A percentile compares a stretch with the other conserved stretches of the same genome.
Evolutionary conservation across 2,113 vertebrate genomes (phyloP).

Genomic region (Acanthisitta chloris): DNA sequence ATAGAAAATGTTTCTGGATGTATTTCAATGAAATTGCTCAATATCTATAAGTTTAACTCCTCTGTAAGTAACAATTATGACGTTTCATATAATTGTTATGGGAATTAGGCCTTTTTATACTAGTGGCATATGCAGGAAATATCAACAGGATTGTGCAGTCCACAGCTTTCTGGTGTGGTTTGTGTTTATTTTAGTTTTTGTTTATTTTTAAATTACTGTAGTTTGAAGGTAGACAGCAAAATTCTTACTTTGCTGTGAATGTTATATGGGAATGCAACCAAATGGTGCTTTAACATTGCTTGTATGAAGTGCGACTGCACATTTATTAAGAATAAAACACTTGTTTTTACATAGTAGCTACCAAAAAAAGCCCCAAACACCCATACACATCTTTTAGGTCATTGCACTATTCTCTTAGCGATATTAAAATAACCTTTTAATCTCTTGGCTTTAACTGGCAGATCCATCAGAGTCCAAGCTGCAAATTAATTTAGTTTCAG

Average conservation of each 20-base stretch:
- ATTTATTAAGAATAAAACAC: neutral
- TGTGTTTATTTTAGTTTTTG: neutral
- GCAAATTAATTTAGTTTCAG: neutral
- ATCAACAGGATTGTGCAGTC: neutral
- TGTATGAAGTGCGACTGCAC: neutral
- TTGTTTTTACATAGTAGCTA: neutral
- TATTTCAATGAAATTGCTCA: neutral
- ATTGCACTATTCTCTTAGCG: neutral
- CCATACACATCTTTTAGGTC: neutral
- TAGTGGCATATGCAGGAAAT: neutral
- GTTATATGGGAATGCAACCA: neutral
- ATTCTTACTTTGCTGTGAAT: neutral
- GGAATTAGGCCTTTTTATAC: neutral
- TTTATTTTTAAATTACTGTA: neutral
- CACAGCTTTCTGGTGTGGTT: neutral
- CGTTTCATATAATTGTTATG: neutral
- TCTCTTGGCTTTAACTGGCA: neutral
- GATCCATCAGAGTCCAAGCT: neutral
- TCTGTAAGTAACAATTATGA: neutral
- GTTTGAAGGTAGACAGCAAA: neutral
- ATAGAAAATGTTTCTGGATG: neutral
- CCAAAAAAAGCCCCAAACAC: neutral
- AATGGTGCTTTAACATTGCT: neutral
- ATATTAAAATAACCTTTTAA: neutral
- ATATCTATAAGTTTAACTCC: neutral